These are phyloP conservation scores for Pterostichus madidus DNA, from an alignment of 2,888 invertebrate genomes.

Conservation along the genomic window DNA sequence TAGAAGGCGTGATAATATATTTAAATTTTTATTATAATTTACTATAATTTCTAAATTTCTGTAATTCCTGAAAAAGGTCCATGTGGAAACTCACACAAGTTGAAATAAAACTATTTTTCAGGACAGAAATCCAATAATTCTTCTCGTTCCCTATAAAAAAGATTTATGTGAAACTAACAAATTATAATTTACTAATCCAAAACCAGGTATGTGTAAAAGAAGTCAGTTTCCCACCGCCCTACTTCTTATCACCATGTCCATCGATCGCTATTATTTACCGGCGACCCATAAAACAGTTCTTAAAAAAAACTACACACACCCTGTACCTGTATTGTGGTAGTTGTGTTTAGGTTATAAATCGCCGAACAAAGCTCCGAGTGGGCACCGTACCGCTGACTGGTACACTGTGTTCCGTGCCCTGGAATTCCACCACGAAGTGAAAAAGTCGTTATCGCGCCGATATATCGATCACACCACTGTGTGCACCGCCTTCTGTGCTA, in stretches of 20 bases:
- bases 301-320: conserved; percentile 41
- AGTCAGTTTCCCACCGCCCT: neutral
- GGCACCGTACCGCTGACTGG: conserved; percentile 32
- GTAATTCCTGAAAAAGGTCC: too few species aligned
- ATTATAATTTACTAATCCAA: too few species aligned
- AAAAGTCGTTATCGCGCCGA: conserved; percentile 52
- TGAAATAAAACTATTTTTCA: too few species aligned
- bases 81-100: too few species aligned
- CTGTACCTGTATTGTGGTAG: neutral
- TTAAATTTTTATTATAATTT: too few species aligned
- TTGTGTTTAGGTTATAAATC: conserved; percentile 55
- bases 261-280: conserved; percentile 64
- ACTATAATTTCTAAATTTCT: too few species aligned
- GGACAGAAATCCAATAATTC: too few species aligned
- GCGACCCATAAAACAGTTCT: conserved; percentile 56
- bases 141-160: too few species aligned
- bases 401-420: conserved; percentile 46
- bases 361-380: conserved; percentile 50
- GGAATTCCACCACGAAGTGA: conserved; percentile 56
- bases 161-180: too few species aligned
- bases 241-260: conserved; percentile 47
- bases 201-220: too few species aligned
- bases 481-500: too few species aligned
- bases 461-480: conserved; percentile 54
- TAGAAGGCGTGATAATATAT: too few species aligned